Evolutionary conservation across 2,888 invertebrate species (phyloP).

Genomic region (Epiblema foenella): DNA sequence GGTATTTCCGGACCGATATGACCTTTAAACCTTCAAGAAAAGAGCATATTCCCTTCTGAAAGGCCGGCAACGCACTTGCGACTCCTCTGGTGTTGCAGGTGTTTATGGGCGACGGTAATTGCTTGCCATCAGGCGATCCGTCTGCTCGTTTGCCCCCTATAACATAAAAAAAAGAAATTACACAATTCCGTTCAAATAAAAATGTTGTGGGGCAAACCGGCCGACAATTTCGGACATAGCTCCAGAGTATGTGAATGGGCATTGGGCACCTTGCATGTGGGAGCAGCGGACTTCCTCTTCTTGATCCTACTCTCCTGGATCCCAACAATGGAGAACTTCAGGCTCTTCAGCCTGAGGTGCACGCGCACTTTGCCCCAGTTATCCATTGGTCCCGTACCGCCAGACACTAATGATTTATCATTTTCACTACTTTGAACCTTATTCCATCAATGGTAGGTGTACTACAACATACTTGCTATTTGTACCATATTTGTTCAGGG

Average conservation of each 20-base stretch:
- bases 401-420: background rate
- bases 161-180: too few relatives aligned
- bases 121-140: too few relatives aligned
- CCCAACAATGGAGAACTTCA: slow-evolving; percentile 63
- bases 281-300: slow-evolving; percentile 48
- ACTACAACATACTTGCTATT: too few relatives aligned
- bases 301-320: slow-evolving; percentile 59
- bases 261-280: slow-evolving; percentile 60
- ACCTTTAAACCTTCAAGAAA: too few relatives aligned
- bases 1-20: too few relatives aligned
- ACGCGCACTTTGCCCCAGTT: slow-evolving; percentile 49
- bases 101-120: too few relatives aligned
- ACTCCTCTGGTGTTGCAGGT: too few relatives aligned
- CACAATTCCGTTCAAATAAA: too few relatives aligned
- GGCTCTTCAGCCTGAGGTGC: slow-evolving; percentile 46
- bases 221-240: background rate
- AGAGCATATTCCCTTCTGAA: too few relatives aligned
- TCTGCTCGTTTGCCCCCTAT: too few relatives aligned
- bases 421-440: background rate
- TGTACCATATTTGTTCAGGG: too few relatives aligned
- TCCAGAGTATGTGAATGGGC: background rate
- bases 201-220: background rate
- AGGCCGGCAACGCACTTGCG: too few relatives aligned
- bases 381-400: slow-evolving; percentile 48
- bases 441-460: background rate